Percentiles rank a stretch among this genome's conserved stretches.
These are phyloP conservation scores for Jordanella pulchra DNA, from an alignment of 2,797 vertebrate species.

Conservation along the genomic window DNA sequence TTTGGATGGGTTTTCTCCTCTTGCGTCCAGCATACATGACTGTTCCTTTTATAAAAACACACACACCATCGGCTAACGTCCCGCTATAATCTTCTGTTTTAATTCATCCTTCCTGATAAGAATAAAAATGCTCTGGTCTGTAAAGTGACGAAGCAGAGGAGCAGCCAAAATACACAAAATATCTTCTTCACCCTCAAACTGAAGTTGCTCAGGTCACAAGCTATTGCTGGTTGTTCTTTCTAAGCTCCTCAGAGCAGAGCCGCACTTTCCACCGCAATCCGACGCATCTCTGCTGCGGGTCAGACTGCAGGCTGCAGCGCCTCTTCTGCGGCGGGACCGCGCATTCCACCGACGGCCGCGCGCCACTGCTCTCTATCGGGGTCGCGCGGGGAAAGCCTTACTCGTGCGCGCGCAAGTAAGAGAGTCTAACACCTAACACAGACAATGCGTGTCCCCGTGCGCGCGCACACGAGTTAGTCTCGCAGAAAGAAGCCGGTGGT, in stretches of 20 bases:
- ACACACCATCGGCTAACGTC: constrained; percentile 6
- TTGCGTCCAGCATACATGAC: constrained; percentile 80
- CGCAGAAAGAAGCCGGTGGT: constrained; percentile 39
- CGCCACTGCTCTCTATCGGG: constrained; percentile 51
- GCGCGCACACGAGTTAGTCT: constrained; percentile 65
- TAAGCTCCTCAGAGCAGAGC: not conserved
- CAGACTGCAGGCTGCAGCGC: not conserved
- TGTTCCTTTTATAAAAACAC: constrained; percentile 42
- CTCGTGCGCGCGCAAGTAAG: not conserved
- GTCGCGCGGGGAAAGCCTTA: constrained; percentile 16
- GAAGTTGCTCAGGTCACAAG: too few relatives aligned
- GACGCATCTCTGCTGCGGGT: not conserved
- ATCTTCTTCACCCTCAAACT: too few relatives aligned
- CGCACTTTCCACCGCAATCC: not conserved
- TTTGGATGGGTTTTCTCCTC: constrained; percentile 81
- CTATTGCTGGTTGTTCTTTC: constrained; percentile 8
- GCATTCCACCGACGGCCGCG: constrained; percentile 66
- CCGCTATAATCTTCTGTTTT: constrained; percentile 41
- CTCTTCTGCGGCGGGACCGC: constrained; percentile 39
- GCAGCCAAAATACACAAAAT: not conserved
- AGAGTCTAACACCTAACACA: constrained; percentile 76
- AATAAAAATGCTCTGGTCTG: not conserved
- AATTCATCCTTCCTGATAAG: not conserved
- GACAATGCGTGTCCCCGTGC: constrained; percentile 33
- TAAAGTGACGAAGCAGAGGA: not conserved